Percentiles rank a stretch among this genome's conserved stretches.
Conservation (phyloP, 2,113 vertebrate species). For the Chamaetylas fuelleborni region DNA sequence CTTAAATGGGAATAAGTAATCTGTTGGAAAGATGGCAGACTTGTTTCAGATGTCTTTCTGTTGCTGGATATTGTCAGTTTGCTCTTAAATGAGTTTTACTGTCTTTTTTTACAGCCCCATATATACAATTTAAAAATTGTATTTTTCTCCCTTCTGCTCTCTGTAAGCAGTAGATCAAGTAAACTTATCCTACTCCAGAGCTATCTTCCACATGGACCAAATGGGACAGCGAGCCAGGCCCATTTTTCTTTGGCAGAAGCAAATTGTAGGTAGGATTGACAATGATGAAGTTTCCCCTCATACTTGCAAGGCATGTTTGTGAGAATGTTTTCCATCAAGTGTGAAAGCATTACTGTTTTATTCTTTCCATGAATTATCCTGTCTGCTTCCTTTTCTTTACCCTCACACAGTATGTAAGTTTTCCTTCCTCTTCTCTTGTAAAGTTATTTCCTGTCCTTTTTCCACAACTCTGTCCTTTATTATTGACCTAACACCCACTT, state of each 20-base stretch:
- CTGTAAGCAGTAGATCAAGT: background rate
- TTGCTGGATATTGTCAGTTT: background rate
- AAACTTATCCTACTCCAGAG: background rate
- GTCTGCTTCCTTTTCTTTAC: slow-evolving; percentile 7
- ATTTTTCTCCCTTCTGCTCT: background rate
- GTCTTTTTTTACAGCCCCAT: background rate
- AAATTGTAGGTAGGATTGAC: background rate
- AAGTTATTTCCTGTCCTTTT: slow-evolving; percentile 19
- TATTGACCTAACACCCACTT: background rate
- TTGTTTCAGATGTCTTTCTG: background rate
- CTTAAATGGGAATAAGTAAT: background rate
- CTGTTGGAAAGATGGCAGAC: background rate
- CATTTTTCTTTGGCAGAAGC: background rate
- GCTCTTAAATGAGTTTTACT: background rate
- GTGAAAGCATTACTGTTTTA: background rate
- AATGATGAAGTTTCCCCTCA: background rate
- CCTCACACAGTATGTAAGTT: background rate
- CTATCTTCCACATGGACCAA: background rate
- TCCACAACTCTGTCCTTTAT: background rate
- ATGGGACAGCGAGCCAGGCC: background rate
- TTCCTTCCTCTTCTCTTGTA: background rate
- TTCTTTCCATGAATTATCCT: slow-evolving; percentile 20
- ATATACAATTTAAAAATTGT: background rate
- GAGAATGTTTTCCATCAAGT: background rate
- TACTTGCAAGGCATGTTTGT: background rate